A percentile compares a stretch with the other conserved stretches of the same genome.
phyloP scores from a whole-genome alignment of 2,113 vertebrate species.

The Lanius ludovicianus region DNA sequence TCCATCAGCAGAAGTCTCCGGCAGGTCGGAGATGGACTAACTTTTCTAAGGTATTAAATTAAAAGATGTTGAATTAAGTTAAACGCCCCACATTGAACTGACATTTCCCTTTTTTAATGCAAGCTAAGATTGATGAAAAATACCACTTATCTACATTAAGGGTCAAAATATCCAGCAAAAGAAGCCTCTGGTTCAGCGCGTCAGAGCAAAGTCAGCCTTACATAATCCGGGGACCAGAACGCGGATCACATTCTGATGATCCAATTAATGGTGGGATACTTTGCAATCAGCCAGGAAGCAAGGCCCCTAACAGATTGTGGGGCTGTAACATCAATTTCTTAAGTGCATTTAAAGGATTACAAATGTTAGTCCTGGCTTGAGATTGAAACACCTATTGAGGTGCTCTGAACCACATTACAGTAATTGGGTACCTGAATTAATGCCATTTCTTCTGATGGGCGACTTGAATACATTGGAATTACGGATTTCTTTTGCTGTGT shows the following conservation, averaged over 20 bases:
- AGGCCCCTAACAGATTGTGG: constrained; percentile 90
- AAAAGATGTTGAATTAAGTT: constrained; percentile 85
- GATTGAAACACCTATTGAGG: constrained; percentile 83
- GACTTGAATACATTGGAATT: constrained; percentile 65
- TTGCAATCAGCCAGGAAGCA: constrained; percentile 87
- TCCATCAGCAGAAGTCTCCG: constrained; percentile 74
- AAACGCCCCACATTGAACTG: constrained; percentile 80
- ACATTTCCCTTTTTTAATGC: constrained; percentile 84
- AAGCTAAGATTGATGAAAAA: constrained; percentile 88
- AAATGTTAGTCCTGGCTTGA: constrained; percentile 85
- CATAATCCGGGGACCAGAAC: constrained; percentile 90
- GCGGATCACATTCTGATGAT: constrained; percentile 99
- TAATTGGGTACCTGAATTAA: constrained; percentile 88
- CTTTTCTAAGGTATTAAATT: constrained; percentile 84
- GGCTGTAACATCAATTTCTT: constrained; percentile 97
- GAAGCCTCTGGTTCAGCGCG: constrained; percentile 81
- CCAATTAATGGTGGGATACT: constrained; percentile 93
- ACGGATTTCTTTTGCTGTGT: constrained; percentile 58
- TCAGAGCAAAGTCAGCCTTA: constrained; percentile 91
- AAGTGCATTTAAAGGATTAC: constrained; percentile 99
- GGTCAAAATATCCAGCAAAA: constrained; percentile 82
- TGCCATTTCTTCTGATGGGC: constrained; percentile 73
- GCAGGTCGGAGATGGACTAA: constrained; percentile 72
- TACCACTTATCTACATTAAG: constrained; percentile 99
- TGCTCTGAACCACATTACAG: constrained; percentile 86